These are phyloP conservation scores for Notodonta dromedarius DNA, from an alignment of 2,888 invertebrate species.

Conservation along the genomic window DNA sequence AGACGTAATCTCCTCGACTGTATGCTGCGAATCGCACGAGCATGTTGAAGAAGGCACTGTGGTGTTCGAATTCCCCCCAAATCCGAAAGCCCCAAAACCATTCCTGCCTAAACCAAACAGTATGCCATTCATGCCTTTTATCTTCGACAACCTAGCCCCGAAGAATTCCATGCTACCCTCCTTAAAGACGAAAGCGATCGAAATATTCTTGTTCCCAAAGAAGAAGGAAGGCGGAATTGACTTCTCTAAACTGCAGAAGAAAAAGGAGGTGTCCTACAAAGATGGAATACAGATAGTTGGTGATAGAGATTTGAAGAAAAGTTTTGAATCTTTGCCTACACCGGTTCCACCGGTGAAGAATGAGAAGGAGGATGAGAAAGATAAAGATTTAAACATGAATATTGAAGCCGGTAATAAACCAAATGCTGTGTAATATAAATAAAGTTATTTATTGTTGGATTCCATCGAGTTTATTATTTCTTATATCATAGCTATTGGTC, in stretches of 20 bases:
- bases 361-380: slow-evolving; percentile 22
- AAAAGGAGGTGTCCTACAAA: slow-evolving; percentile 43
- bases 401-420: slow-evolving; percentile 26
- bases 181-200: slow-evolving; percentile 59
- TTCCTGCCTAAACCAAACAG: slow-evolving; percentile 17
- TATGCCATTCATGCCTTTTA: slow-evolving; percentile 46
- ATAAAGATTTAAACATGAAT: slow-evolving; percentile 33
- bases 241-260: slow-evolving; percentile 33
- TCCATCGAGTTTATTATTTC: not conserved
- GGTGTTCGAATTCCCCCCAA: slow-evolving; percentile 59
- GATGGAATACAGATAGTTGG: slow-evolving; percentile 60
- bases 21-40: slow-evolving; percentile 72
- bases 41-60: slow-evolving; percentile 61
- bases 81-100: slow-evolving; percentile 30
- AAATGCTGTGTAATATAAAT: slow-evolving; percentile 41
- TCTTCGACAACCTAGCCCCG: slow-evolving; percentile 47
- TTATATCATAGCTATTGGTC: not conserved
- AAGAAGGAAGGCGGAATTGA: slow-evolving; percentile 49
- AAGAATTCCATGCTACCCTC: slow-evolving; percentile 39
- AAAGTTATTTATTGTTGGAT: slow-evolving; percentile 3
- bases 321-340: slow-evolving; percentile 41
- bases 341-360: slow-evolving; percentile 54
- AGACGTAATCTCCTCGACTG: slow-evolving; percentile 51
- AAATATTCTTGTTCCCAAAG: slow-evolving; percentile 69
- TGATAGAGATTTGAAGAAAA: slow-evolving; percentile 55